Evolutionary conservation across 2,113 vertebrate species (phyloP), one percentile per base, ranked within the genome.

Genomic region (Castor canadensis): DNA sequence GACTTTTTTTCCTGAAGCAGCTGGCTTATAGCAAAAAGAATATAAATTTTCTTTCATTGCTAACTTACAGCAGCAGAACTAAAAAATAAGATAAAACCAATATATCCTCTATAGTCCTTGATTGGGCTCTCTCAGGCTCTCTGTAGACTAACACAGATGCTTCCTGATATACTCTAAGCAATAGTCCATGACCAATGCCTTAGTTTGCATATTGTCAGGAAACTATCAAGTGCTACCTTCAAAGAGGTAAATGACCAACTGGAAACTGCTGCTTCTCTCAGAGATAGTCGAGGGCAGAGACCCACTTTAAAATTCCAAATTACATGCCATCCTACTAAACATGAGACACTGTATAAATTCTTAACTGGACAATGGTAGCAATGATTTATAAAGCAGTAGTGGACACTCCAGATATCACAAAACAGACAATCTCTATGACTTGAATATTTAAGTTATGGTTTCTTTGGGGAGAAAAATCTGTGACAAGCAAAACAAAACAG

Each of bases 161-260:
- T 89, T 93, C 30, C 22, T 94, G 38, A 5, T 22, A 38, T 66
- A 67, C 20, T 67, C 13, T 85, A 58, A 84, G 56, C 35, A 81
- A 43, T 4, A 82, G 28, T 54, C 13, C 28, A 54, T 54, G n/a
- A 69, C 58, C 54, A 69, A 67, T 17, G 32, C 19, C 24, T 87
- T 19, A 40, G 35, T 89, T 85, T 67, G 56, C 17, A 40, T 12
- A 40, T 26, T 45, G 26, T 91, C 54, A 83, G 56, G 62, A 69
- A 97, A 91, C 62, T 3, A 3, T 79, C 40, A 81, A 89, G 73
- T 7, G 35, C 69, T 95, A 6, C 28, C 60, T 92, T 90, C 84
- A 84, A 88, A 94, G 66, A 85, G 9, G 22, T 62, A 60, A 56
- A 76, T 62, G 72, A 35, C 38, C 66, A 92, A 17, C 47, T 66